These are phyloP conservation scores for Rhabdomys pumilio DNA, from an alignment of 2,797 vertebrate genomes.

Conservation along the genomic window DNA sequence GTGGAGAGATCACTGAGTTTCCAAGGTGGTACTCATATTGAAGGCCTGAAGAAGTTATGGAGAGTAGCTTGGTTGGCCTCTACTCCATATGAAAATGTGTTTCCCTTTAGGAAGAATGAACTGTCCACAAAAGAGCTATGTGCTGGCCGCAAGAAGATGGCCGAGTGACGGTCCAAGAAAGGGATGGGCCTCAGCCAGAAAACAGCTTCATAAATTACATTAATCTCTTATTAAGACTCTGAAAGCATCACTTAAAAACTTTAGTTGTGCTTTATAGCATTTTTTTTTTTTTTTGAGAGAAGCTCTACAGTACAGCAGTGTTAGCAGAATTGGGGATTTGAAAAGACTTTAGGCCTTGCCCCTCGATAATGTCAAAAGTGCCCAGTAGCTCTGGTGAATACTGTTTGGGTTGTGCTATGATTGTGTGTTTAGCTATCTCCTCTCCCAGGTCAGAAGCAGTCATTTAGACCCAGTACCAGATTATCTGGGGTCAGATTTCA, in stretches of 20 bases:
- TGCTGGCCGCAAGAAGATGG: constrained; percentile 24
- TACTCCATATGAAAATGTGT: neutral
- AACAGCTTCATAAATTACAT: constrained; percentile 81
- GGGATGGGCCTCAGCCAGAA: constrained; percentile 67
- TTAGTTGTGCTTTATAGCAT: constrained; percentile 70
- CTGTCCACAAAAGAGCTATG: constrained; percentile 1
- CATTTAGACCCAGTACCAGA: neutral
- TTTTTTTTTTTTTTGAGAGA: constrained; percentile 47
- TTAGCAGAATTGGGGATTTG: constrained; percentile 66
- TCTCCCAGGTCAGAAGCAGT: neutral
- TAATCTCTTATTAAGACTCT: constrained; percentile 83
- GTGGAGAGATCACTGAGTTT: neutral
- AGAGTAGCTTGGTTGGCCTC: neutral
- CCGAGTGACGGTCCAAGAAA: constrained; percentile 69
- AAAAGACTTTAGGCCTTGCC: constrained; percentile 53
- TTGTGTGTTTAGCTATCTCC: neutral
- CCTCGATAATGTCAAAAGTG: constrained; percentile 66
- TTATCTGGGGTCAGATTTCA: neutral
- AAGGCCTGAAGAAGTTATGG: neutral
- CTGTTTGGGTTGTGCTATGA: neutral
- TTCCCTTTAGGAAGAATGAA: constrained; percentile 16
- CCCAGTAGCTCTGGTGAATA: neutral
- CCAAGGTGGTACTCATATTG: neutral
- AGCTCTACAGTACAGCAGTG: constrained; percentile 40
- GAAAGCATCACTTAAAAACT: constrained; percentile 72